Evolutionary conservation across 2,888 invertebrate genomes (phyloP), one percentile per base, ranked within the genome.

Genomic region (Eupeodes latifasciatus): DNA sequence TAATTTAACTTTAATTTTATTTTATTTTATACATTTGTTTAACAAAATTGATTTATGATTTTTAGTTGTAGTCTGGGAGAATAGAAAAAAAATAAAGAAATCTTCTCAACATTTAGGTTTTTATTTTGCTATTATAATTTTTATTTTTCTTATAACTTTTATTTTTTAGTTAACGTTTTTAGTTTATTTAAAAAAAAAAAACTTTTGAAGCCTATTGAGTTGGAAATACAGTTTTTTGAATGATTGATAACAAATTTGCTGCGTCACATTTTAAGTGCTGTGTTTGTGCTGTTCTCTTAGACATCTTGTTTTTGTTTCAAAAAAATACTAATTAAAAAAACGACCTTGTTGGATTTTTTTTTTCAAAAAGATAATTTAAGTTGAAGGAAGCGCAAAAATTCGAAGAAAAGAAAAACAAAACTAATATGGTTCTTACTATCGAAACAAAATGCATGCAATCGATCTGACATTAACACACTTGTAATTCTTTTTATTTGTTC

Each of bases 261-360:
- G 61, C 72, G 61, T 80, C 87, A 87, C 76, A 40, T 82, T 62
- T 85, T 78, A 82, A 87, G 53, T 83, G 83, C 79, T 82, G 80
- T 87, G 83, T 80, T 62, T 47, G 72, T 83, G 87, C 87, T 83
- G 51, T 80, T 81, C 64, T 76, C 59, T 77, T 78, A 79, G 72
- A 83, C 55, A 34, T 79, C 19, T 67, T 62, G n/a, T 61, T 61
- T 78, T 62, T 74, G 55, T 44, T 76, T 16, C 64, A 62, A 49
- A 44, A 53, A 57, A 40, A 51, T 27, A 27, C 27, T 2, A 27
- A 27, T 27, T 27, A 27, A 27, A 67, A 67, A 75, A 55, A 40
- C 44, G 34, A 69, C 62, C 44, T 51, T 49, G 55, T 49, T 83
- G 57, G 19, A 69, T 53, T 49, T 66, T 66, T 10, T 57, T 49